Evolutionary conservation across 2,113 vertebrate species (phyloP).

Genomic region (Bettongia penicillata): DNA sequence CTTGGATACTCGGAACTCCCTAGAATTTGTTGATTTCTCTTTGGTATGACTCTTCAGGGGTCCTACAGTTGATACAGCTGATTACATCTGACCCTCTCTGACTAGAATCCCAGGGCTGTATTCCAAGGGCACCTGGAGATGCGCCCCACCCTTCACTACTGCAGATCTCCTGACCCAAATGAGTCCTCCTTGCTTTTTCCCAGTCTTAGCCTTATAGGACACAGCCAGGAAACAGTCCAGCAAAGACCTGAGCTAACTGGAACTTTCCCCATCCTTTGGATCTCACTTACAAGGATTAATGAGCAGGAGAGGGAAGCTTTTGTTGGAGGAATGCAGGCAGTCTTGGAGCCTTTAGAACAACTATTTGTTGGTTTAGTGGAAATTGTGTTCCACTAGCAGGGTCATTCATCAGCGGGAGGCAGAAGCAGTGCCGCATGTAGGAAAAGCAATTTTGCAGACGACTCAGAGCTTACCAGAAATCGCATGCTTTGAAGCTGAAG

Average conservation of each 20-base stretch:
- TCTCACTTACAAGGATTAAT: slow-evolving; percentile 83
- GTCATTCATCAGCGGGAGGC: slow-evolving; percentile 83
- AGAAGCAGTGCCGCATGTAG: slow-evolving; percentile 69
- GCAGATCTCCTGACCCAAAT: slow-evolving; percentile 41
- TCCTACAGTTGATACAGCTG: neutral
- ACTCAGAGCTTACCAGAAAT: slow-evolving; percentile 73
- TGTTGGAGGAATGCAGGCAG: slow-evolving; percentile 76
- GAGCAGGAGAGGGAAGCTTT: slow-evolving; percentile 77
- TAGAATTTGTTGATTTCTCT: neutral
- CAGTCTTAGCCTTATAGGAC: slow-evolving; percentile 51
- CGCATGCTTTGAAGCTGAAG: slow-evolving; percentile 64
- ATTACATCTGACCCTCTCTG: neutral
- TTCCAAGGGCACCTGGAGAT: neutral
- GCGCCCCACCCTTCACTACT: neutral
- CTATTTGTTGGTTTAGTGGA: slow-evolving; percentile 86
- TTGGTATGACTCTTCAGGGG: neutral
- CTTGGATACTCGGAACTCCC: neutral
- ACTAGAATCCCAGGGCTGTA: neutral
- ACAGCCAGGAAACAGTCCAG: slow-evolving; percentile 54
- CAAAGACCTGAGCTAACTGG: slow-evolving; percentile 50
- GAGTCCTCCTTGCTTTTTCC: slow-evolving; percentile 41
- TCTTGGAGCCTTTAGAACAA: slow-evolving; percentile 81
- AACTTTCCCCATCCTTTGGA: slow-evolving; percentile 75
- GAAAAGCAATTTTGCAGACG: slow-evolving; percentile 84
- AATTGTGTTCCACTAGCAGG: slow-evolving; percentile 82